Evolutionary conservation across 1,140 invertebrate genomes (phyloP).

Genomic region (Portunus trituberculatus): DNA sequence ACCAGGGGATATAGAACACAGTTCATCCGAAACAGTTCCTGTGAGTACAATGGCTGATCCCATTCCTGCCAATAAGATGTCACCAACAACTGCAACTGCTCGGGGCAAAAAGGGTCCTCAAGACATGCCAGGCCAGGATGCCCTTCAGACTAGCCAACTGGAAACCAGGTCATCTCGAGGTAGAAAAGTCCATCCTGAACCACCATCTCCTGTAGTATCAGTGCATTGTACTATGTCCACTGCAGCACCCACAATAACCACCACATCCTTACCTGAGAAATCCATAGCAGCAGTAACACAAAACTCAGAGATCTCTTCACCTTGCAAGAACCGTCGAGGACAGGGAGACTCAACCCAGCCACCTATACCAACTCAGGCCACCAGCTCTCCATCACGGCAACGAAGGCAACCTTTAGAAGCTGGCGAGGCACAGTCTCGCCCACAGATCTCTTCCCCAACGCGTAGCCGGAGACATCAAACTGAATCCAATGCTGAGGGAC

Average conservation of each 20-base stretch:
- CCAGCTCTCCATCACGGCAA: conserved; percentile 49
- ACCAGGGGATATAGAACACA: conserved; percentile 44
- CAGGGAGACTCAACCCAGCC: conserved; percentile 34
- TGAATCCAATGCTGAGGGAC: conserved; percentile 16
- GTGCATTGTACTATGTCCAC: neutral
- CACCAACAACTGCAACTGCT: conserved; percentile 51
- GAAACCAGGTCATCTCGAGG: conserved; percentile 38
- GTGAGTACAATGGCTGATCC: neutral
- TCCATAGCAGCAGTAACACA: neutral
- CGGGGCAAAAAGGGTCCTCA: conserved; percentile 35
- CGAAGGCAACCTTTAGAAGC: conserved; percentile 45
- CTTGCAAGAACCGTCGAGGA: conserved; percentile 36
- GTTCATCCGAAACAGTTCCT: neutral
- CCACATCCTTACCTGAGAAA: neutral
- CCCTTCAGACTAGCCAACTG: neutral
- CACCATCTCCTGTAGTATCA: neutral
- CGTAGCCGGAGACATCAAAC: conserved; percentile 31
- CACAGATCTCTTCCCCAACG: conserved; percentile 28
- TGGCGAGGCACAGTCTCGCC: neutral
- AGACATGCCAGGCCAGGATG: neutral
- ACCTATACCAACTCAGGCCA: conserved; percentile 5
- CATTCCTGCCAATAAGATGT: conserved; percentile 31
- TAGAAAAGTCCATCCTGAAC: conserved; percentile 31
- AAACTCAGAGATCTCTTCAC: conserved; percentile 23
- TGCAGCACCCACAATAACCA: neutral